A percentile compares a stretch with the other conserved stretches of the same genome.
These are phyloP conservation scores for Brienomyrus brachyistius DNA, from an alignment of 2,113 vertebrate species.

Conservation along the genomic window DNA sequence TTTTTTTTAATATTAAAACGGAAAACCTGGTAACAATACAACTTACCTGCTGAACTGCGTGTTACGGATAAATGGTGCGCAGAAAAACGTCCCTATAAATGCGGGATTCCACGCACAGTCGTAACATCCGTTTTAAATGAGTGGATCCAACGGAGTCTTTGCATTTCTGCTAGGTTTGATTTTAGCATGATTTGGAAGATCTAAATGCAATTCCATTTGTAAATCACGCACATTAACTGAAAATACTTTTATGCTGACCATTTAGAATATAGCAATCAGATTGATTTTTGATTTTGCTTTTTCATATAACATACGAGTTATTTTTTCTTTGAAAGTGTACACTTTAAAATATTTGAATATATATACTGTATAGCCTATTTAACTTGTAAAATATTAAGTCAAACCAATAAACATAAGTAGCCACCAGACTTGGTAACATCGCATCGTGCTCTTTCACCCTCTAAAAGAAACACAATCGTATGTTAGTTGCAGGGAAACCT, in stretches of 20 bases:
- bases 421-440: background rate
- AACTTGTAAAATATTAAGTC: background rate
- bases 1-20: background rate
- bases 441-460: background rate
- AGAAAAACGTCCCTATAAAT: background rate
- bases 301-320: background rate
- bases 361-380: background rate
- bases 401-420: background rate
- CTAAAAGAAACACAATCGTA: background rate
- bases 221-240: background rate
- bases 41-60: background rate
- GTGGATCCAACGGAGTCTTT: background rate
- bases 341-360: too few relatives aligned
- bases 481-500: background rate
- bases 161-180: background rate
- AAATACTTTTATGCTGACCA: background rate
- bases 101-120: background rate
- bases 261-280: background rate
- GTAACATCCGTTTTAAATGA: background rate
- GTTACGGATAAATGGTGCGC: background rate
- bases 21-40: background rate
- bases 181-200: background rate
- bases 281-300: background rate
- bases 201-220: background rate
- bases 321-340: too few relatives aligned